Evolutionary conservation across 2,888 invertebrate species (phyloP).

Genomic region (Watsonalla binaria): DNA sequence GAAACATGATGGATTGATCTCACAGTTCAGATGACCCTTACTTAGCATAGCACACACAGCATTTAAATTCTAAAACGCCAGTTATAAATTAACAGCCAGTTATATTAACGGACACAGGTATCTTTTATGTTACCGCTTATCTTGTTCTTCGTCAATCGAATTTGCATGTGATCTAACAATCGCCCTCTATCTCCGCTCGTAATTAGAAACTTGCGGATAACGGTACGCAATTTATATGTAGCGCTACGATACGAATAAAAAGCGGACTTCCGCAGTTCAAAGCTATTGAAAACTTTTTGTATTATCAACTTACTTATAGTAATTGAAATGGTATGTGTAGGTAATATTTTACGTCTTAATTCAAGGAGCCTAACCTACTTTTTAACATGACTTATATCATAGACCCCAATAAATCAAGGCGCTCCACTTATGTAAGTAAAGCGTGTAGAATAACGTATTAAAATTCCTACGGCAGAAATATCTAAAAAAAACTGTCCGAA

Average conservation of each 20-base stretch:
- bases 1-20: not conserved
- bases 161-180: conserved; percentile 70
- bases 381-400: no score
- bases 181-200: conserved; percentile 59
- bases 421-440: no score
- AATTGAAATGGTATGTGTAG: no score
- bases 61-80: not conserved
- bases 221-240: conserved; percentile 58
- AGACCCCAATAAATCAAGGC: no score
- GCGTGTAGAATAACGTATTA: no score
- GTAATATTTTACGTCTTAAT: no score
- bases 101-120: conserved; percentile 20
- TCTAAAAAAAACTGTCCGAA: not conserved
- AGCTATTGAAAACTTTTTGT: not conserved
- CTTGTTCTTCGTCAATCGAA: conserved; percentile 49
- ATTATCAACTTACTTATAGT: not conserved
- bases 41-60: not conserved
- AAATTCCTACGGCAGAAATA: not conserved
- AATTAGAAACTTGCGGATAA: conserved; percentile 71
- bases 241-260: conserved; percentile 37
- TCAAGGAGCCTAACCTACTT: no score
- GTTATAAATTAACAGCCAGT: conserved; percentile 12
- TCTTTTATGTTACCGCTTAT: conserved; percentile 40
- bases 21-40: not conserved
- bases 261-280: conserved; percentile 24